These are phyloP conservation scores for Oncorhynchus tshawytscha DNA, from an alignment of 2,113 vertebrate genomes.

Conservation along the genomic window DNA sequence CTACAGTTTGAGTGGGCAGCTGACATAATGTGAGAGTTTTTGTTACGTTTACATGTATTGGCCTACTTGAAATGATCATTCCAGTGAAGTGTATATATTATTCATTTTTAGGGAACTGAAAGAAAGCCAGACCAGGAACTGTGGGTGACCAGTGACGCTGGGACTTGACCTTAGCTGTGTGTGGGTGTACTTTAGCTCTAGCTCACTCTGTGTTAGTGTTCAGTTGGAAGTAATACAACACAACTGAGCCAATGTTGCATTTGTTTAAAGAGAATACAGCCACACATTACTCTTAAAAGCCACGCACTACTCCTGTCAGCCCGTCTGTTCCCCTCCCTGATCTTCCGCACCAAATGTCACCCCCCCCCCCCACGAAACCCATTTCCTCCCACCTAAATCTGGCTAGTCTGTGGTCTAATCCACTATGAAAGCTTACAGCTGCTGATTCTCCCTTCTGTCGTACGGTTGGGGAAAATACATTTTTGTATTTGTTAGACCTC, in stretches of 20 bases:
- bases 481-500: too few relatives aligned
- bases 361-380: too few relatives aligned
- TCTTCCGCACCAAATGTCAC: too few relatives aligned
- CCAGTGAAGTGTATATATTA: not conserved
- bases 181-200: not conserved
- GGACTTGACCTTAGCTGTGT: not conserved
- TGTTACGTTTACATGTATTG: not conserved
- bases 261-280: too few relatives aligned
- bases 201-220: not conserved
- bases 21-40: not conserved
- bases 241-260: not conserved
- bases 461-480: too few relatives aligned
- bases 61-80: not conserved
- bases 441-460: too few relatives aligned
- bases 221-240: not conserved
- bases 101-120: not conserved
- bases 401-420: too few relatives aligned
- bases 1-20: not conserved
- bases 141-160: not conserved
- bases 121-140: not conserved
- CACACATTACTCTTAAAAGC: too few relatives aligned
- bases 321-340: too few relatives aligned
- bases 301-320: too few relatives aligned
- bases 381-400: too few relatives aligned
- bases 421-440: too few relatives aligned